These are phyloP conservation scores for Zele albiditarsus DNA, from an alignment of 2,888 invertebrate genomes.

Conservation along the genomic window DNA sequence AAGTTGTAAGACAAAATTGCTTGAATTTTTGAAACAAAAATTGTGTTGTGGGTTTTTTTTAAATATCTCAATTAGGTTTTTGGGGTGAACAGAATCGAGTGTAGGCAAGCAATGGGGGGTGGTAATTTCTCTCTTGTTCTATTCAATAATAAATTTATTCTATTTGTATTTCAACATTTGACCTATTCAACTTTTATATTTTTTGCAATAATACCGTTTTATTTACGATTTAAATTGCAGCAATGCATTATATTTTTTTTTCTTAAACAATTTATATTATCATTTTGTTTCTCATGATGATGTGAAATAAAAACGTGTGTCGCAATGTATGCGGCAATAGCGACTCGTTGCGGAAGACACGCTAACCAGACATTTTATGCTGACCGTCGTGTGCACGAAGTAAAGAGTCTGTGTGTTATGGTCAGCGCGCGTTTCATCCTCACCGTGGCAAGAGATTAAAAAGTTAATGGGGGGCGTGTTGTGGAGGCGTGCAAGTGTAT, in stretches of 20 bases:
- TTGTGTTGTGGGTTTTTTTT: too few species aligned
- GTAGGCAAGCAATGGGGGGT: too few species aligned
- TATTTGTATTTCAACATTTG: too few species aligned
- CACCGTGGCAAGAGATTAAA: constrained; percentile 67
- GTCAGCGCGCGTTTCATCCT: constrained; percentile 36
- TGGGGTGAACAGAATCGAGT: too few species aligned
- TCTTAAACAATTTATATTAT: background rate
- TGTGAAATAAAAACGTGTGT: background rate
- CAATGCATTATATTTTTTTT: background rate
- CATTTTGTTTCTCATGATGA: too few species aligned
- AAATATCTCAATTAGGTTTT: too few species aligned
- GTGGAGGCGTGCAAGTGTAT: constrained; percentile 72
- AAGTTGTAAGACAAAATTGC: too few species aligned
- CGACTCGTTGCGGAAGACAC: constrained; percentile 20
- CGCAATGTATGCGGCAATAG: background rate
- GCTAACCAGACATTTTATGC: constrained; percentile 36
- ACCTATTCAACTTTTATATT: background rate
- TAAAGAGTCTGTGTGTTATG: constrained; percentile 50
- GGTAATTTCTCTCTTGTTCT: too few species aligned
- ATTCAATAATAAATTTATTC: too few species aligned
- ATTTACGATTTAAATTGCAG: too few species aligned
- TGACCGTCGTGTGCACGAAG: constrained; percentile 30
- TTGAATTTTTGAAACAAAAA: too few species aligned
- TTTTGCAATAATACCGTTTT: background rate
- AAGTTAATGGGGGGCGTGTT: constrained; percentile 73